A percentile compares a stretch with the other conserved stretches of the same genome.
These are phyloP conservation scores for Myotis brandtii DNA, from an alignment of 2,113 vertebrate species.

Conservation along the genomic window DNA sequence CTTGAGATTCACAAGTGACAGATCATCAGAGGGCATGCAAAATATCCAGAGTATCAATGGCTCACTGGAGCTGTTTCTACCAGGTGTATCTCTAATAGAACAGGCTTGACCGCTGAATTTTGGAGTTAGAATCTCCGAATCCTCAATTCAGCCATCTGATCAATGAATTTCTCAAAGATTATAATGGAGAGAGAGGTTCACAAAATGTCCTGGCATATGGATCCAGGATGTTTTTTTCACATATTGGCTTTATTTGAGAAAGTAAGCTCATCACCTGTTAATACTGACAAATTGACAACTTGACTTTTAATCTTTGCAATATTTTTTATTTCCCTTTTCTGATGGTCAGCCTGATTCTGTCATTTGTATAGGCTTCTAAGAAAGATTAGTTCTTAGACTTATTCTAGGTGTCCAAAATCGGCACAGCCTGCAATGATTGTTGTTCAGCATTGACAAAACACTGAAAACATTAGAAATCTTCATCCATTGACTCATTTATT, in stretches of 20 bases:
- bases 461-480: neutral
- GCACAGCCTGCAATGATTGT: neutral
- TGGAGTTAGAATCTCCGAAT: neutral
- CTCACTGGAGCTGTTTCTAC: neutral
- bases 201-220: neutral
- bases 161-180: neutral
- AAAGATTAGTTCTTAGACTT: neutral
- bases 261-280: neutral
- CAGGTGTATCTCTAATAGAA: neutral
- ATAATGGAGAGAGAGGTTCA: neutral
- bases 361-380: neutral
- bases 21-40: conserved; percentile 3
- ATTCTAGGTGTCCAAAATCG: neutral
- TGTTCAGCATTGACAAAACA: neutral
- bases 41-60: neutral
- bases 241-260: neutral
- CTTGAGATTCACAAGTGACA: neutral
- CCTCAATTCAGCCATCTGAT: neutral
- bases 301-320: neutral
- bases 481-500: neutral
- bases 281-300: neutral
- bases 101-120: neutral
- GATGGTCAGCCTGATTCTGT: neutral
- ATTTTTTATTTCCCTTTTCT: conserved; percentile 14
- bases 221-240: neutral